Base-by-base conservation (phyloP, 2,888 invertebrate genomes). In the Geotrupes spiniger region DNA sequence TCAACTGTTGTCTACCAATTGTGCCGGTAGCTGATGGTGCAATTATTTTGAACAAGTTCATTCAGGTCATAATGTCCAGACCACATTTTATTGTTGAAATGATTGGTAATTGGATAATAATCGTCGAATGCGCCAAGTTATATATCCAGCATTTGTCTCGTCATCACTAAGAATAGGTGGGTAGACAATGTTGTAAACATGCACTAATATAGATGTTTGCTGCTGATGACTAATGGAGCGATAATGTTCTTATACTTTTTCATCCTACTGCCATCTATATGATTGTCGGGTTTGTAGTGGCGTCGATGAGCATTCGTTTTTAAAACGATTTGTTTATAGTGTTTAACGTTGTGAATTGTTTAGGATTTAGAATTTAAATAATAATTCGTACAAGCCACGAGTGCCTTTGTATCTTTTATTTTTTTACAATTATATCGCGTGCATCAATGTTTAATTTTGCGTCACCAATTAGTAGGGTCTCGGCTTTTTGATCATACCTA, bases 331-430 rank as follows among this genome's bases (percentile, higher is more conserved):
- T 43, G 11, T n/a, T 16, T 27, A 40, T 10, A 38, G 49, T 47
- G n/a, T n/a, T n/a, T n/a, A n/a, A n/a, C n/a, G n/a, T 10, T 36
- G 2, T 14, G 9, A 2, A 8, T 26, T 36, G 36, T 44, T 50
- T 9, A 6, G 4, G 6, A n/a, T n/a, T 42, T 21, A 27, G 51
- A 51, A 21, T 48, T 49, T 46, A 42, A 55, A 53, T 21, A 53
- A 36, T 27, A 54, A 40, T 51, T 54, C 54, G 46, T 52, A 54
- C 28, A 56, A 38, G 28, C 54, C 54, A 4, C 15, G 25, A 8
- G 53, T 49, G 39, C 47, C 52, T 45, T 16, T 27, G 28, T 27
- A 27, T 2, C 28, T 1, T 27, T 10, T 27, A 27, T n/a, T 27
- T 27, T 27, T 27, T 27, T n/a, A 27, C 10, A 27, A 27, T 27